Percentiles rank a stretch among this genome's conserved stretches.
Conservation (phyloP, 2,888 invertebrate species). For the Phalera bucephala region DNA sequence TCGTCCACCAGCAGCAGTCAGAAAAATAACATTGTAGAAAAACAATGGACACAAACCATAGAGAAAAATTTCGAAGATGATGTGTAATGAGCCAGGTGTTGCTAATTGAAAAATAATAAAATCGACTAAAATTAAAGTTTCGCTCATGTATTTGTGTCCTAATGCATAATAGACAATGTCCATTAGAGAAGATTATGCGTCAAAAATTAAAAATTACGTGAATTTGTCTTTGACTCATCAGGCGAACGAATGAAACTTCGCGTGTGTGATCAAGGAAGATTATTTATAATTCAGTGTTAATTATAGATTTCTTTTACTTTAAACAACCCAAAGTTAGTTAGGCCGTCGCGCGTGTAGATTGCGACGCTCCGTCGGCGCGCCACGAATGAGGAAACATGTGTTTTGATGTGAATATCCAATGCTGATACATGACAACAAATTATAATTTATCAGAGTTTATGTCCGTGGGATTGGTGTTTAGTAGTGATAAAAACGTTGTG, state of each 20-base stretch:
- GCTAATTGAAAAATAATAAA: slow-evolving; percentile 22
- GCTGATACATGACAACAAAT: slow-evolving; percentile 74
- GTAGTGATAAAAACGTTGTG: slow-evolving; percentile 26
- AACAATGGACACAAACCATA: slow-evolving; percentile 81
- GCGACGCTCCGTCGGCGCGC: slow-evolving; percentile 49
- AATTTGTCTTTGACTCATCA: slow-evolving; percentile 58
- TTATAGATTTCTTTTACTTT: slow-evolving; percentile 67
- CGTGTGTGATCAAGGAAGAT: slow-evolving; percentile 72
- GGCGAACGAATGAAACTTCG: slow-evolving; percentile 66
- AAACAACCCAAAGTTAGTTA: slow-evolving; percentile 58
- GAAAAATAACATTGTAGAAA: slow-evolving; percentile 84
- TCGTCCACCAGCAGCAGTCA: slow-evolving; percentile 80
- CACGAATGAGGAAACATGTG: slow-evolving; percentile 73
- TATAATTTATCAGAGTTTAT: slow-evolving; percentile 51
- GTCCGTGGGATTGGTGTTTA: slow-evolving; percentile 32
- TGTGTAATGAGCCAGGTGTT: slow-evolving; percentile 66
- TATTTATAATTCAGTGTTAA: slow-evolving; percentile 71
- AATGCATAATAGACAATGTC: slow-evolving; percentile 38
- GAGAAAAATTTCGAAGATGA: slow-evolving; percentile 75
- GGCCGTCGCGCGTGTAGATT: slow-evolving; percentile 50
- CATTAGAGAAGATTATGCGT: slow-evolving; percentile 55
- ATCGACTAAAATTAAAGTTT: background rate
- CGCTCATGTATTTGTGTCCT: background rate
- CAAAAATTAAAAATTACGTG: slow-evolving; percentile 53
- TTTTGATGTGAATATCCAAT: slow-evolving; percentile 75